These are phyloP conservation scores for Chionodraco myersi DNA, from an alignment of 2,113 vertebrate species.

Conservation along the genomic window DNA sequence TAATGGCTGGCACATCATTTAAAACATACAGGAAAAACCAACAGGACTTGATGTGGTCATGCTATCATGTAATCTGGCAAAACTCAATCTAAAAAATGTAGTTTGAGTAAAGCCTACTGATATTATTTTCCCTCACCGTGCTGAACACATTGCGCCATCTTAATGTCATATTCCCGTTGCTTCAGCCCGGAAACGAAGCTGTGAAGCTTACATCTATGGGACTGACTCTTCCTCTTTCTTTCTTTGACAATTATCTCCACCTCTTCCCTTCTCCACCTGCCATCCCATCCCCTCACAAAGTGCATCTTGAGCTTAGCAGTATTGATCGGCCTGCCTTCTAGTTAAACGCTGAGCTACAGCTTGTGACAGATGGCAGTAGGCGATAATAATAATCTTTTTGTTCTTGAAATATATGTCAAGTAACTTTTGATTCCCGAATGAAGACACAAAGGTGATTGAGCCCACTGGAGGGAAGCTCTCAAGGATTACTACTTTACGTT, in stretches of 20 bases:
- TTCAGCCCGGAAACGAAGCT: neutral
- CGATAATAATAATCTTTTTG: neutral
- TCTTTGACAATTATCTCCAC: slow-evolving; percentile 3
- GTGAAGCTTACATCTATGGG: neutral
- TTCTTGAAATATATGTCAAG: no score
- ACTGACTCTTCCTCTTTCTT: neutral
- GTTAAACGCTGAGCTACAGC: neutral
- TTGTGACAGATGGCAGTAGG: slow-evolving; percentile 43
- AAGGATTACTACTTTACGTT: no score
- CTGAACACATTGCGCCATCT: neutral
- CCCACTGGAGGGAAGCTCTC: no score
- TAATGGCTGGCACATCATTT: neutral
- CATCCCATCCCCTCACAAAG: neutral
- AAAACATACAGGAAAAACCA: no score
- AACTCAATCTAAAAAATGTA: neutral
- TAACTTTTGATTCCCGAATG: no score
- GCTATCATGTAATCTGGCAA: neutral
- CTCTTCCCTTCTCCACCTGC: slow-evolving; percentile 12
- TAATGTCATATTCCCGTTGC: slow-evolving; percentile 5
- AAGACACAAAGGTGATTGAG: no score
- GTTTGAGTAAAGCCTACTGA: neutral
- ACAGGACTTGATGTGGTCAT: neutral
- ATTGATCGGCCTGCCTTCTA: neutral
- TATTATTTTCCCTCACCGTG: neutral
- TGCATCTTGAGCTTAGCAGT: neutral